Percentiles rank a stretch among this genome's conserved stretches.
These are phyloP conservation scores for Limnephilus rhombicus DNA, from an alignment of 2,888 invertebrate genomes.

Conservation along the genomic window DNA sequence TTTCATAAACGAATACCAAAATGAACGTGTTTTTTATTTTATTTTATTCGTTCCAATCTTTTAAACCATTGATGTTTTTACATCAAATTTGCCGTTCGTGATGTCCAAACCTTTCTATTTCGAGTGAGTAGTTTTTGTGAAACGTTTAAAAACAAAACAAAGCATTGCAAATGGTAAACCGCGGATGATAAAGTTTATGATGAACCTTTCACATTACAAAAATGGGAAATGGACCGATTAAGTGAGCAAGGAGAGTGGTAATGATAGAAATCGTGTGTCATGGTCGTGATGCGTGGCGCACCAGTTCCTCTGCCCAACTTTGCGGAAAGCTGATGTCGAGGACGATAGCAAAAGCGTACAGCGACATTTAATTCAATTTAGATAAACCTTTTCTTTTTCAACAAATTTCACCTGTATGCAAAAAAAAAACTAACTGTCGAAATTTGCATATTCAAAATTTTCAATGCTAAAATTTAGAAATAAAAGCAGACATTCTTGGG, in stretches of 20 bases:
- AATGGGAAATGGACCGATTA: not conserved
- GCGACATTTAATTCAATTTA: not conserved
- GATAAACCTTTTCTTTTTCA: not conserved
- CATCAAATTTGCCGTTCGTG: not conserved
- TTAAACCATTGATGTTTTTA: not conserved
- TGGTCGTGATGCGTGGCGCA: not conserved
- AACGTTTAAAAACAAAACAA: not conserved
- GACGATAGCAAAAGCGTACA: not conserved
- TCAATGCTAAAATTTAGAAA: not conserved
- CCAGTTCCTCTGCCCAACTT: not conserved
- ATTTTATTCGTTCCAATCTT: not conserved
- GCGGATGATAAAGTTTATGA: not conserved
- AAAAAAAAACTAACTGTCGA: too few species aligned
- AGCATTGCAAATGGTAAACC: not conserved
- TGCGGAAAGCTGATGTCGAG: not conserved
- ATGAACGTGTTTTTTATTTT: not conserved
- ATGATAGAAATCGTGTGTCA: constrained; percentile 1
- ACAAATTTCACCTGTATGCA: not conserved
- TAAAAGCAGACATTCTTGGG: not conserved
- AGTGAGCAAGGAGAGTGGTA: not conserved
- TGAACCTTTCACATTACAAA: not conserved
- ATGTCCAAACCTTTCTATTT: not conserved
- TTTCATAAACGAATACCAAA: not conserved
- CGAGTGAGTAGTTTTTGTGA: not conserved
- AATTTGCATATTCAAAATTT: not conserved